Evolutionary conservation across 2,888 invertebrate species (phyloP), one percentile per base, ranked within the genome.

Genomic region (Camponotus fellah): DNA sequence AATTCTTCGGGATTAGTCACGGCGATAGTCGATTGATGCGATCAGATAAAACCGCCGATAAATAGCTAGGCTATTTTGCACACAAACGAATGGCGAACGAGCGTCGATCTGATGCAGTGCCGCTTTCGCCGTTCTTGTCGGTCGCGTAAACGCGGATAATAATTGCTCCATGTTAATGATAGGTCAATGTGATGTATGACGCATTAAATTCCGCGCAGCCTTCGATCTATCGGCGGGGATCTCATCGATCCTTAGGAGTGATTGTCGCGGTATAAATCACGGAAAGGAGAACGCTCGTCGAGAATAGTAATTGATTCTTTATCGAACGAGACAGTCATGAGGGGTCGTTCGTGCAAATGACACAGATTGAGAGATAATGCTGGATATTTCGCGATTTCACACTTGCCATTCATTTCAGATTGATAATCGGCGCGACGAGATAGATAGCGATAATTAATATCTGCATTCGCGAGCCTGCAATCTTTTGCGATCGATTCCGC

Each of bases 81-180:
- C 88, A 64, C 77, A 74, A 82, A 80, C 43, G 79, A 72, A 71
- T 79, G 79, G 75, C 43, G 65, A 83, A 83, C 77, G 68, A 75
- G 26, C 71, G 74, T 77, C 66, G 69, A 85, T 87, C 87, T 90
- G 89, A 88, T 89, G 86, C 72, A 34, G 43, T 56, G 40, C 32
- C 77, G 26, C 56, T 40, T 53, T 65, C 76, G 66, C 66, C 53
- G 77, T 32, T 43, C 56, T 26, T 10, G 32, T 77, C 81, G 84
- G 72, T 82, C 87, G 89, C 85, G 87, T 90, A 88, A 91, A 88
- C 87, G 89, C 76, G 83, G 87, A 92, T 92, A 92, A 92, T 92
- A 92, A 92, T 92, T 92, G 88, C 87, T 85, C 83, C 87, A 91
- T 88, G 87, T 86, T 89, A 91, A 89, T 90, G 91, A 91, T 91